Evolutionary conservation across 2,888 invertebrate genomes (phyloP), one percentile per base, ranked within the genome.

Genomic region (Cephus spinipes): DNA sequence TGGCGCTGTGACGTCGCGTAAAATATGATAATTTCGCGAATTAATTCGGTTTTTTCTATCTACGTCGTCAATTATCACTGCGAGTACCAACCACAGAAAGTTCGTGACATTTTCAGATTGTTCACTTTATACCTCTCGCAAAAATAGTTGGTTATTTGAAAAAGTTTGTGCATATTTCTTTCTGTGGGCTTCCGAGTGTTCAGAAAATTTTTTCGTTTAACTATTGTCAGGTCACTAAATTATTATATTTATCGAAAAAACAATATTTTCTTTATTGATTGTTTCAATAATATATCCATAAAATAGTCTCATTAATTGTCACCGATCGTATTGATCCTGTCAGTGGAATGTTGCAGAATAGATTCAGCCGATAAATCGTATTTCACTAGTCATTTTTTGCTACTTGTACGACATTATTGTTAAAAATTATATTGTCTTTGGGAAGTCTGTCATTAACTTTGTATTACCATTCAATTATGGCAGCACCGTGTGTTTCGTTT

Each of bases 1-100:
- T 79, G 79, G 79, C 79, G 73, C 73, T 76, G 36, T 79, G 79
- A 79, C 79, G 76, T 79, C 76, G 79, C 73, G 34, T 77, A 69
- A 76, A 77, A 76, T 73, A 77, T 79, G 79, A 76, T 76, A 76
- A 76, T 79, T 76, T 79, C 76, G 74, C 74, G 69, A 79, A 33
- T 77, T 76, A 76, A 76, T 74, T 79, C 74, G 73, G 68, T 76
- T 73, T 76, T 34, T 33, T 30, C 33, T 12, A 73, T 15, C 36
- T 31, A 76, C 34, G 68, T 36, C 36, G 73, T 33, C 76, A 76
- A 68, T 77, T 4, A 79, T 32, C 76, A 73, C 34, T 73, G 73
- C 73, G 69, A 32, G 31, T 55, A 74, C 68, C 68, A 77, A 33
- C n/a, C 73, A 73, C 40, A 55, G 73, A 73, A 69, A 69, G 76